A percentile compares a stretch with the other conserved stretches of the same genome.
Evolutionary conservation across 2,888 invertebrate genomes (phyloP).

Genomic region (Barypeithes pellucidus): DNA sequence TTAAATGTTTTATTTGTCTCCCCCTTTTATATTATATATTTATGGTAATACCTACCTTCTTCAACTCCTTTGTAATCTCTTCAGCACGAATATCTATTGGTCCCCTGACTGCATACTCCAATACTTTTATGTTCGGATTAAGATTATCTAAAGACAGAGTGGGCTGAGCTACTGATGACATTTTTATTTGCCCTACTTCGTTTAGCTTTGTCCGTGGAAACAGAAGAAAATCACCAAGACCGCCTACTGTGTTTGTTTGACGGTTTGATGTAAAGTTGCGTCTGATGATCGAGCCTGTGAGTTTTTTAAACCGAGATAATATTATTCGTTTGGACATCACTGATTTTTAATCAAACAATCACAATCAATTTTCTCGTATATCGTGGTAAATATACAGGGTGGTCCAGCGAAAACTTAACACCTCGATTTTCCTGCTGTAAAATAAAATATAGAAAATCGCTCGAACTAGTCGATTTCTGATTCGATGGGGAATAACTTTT

Average conservation of each 20-base stretch:
- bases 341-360: not conserved
- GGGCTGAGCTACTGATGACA: conserved; percentile 23
- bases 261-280: conserved; percentile 44
- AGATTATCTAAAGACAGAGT: conserved; percentile 79
- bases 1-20: no score
- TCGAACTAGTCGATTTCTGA: no score
- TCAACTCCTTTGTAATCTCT: conserved; percentile 93
- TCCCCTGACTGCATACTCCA: conserved; percentile 99
- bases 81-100: conserved; percentile 94
- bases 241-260: conserved; percentile 25
- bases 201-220: conserved; percentile 1
- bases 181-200: conserved; percentile 65
- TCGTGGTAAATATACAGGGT: no score
- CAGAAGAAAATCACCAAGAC: conserved; percentile 9
- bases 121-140: conserved; percentile 89
- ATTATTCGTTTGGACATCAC: conserved; percentile 5
- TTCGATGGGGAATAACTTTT: no score
- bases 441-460: no score
- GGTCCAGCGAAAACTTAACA: no score
- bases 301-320: not conserved
- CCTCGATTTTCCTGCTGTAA: no score
- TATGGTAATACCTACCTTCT: conserved; percentile 73
- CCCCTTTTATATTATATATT: no score
- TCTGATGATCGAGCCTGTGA: conserved; percentile 29
- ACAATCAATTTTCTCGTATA: no score